These are phyloP conservation scores for Biston betularia DNA, from an alignment of 2,888 invertebrate genomes.

Conservation along the genomic window DNA sequence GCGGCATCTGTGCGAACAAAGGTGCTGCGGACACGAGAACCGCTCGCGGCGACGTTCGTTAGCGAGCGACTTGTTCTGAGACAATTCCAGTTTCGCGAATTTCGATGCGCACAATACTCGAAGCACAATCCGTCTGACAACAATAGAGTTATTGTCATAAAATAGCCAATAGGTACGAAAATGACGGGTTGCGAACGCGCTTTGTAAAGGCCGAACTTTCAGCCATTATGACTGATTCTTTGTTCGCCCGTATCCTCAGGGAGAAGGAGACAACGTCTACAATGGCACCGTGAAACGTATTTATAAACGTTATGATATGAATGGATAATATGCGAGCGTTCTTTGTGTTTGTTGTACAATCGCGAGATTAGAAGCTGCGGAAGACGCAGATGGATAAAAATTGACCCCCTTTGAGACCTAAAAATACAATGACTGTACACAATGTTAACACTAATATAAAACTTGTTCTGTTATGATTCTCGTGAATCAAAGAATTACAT, in stretches of 20 bases:
- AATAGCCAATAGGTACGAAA: slow-evolving; percentile 85
- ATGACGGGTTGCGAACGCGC: slow-evolving; percentile 81
- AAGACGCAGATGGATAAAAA: slow-evolving; percentile 56
- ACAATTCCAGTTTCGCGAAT: slow-evolving; percentile 84
- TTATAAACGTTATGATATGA: slow-evolving; percentile 84
- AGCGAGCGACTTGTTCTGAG: slow-evolving; percentile 66
- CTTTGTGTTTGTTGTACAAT: slow-evolving; percentile 74
- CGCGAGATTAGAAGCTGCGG: slow-evolving; percentile 69
- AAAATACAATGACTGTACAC: slow-evolving; percentile 45
- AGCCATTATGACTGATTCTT: slow-evolving; percentile 78
- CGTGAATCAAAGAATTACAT: slow-evolving; percentile 15
- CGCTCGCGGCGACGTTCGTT: slow-evolving; percentile 71
- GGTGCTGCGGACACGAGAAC: slow-evolving; percentile 50
- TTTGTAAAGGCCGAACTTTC: slow-evolving; percentile 75
- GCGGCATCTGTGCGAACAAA: slow-evolving; percentile 50
- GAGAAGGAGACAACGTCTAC: slow-evolving; percentile 75
- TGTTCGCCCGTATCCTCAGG: slow-evolving; percentile 80
- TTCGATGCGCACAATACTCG: slow-evolving; percentile 71
- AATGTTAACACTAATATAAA: slow-evolving; percentile 44
- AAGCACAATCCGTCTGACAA: slow-evolving; percentile 68
- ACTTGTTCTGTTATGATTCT: slow-evolving; percentile 40
- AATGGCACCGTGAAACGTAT: slow-evolving; percentile 80
- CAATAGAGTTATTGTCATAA: slow-evolving; percentile 82
- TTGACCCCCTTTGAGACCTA: slow-evolving; percentile 57
- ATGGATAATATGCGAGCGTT: slow-evolving; percentile 78